Conservation (phyloP, 2,113 vertebrate species). For the Crotalus helleri region DNA sequence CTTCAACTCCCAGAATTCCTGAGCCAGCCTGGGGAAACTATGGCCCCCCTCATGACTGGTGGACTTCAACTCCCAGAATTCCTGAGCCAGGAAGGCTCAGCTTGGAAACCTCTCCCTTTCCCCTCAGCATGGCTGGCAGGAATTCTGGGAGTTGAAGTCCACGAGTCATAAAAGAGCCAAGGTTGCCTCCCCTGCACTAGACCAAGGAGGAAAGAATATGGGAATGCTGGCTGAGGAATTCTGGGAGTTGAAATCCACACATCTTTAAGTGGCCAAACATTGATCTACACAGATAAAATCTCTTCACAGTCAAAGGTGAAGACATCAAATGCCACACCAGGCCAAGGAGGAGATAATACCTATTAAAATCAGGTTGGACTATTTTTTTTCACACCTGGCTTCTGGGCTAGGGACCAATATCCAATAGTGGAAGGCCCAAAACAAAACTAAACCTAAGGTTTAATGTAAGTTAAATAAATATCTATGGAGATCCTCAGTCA, state of each 20-base stretch:
- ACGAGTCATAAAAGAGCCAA: too few species aligned
- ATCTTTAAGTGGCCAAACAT: neutral
- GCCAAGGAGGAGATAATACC: neutral
- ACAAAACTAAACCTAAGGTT: neutral
- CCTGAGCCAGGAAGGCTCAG: too few species aligned
- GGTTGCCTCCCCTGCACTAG: too few species aligned
- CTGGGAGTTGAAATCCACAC: neutral
- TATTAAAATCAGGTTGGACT: neutral
- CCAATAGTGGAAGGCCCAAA: neutral
- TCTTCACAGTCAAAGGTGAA: neutral
- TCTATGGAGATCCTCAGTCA: neutral
- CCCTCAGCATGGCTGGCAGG: too few species aligned
- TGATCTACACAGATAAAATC: neutral
- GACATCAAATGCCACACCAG: neutral
- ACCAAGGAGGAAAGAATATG: neutral
- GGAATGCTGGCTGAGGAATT: neutral
- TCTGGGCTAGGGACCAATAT: neutral
- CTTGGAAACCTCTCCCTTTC: too few species aligned
- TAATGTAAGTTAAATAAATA: neutral
- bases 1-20: too few species aligned
- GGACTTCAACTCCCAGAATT: too few species aligned
- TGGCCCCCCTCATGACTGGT: too few species aligned
- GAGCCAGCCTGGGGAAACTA: too few species aligned
- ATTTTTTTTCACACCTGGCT: neutral
- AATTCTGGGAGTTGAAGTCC: too few species aligned